Percentiles rank a stretch among this genome's conserved stretches.
These are phyloP conservation scores for Rhodinocichla rosea DNA, from an alignment of 2,113 vertebrate species.

Conservation along the genomic window DNA sequence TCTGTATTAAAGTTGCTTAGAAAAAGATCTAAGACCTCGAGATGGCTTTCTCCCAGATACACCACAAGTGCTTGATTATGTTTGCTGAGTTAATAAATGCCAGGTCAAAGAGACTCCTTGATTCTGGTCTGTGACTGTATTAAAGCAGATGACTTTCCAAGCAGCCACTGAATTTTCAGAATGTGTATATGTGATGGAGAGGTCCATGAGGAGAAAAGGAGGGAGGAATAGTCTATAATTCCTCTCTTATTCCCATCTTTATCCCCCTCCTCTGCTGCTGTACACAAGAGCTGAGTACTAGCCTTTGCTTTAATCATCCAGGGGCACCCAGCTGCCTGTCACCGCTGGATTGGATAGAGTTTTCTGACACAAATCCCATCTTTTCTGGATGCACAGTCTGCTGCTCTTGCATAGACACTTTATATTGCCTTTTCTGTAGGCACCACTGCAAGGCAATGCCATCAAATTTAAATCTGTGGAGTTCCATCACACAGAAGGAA, in stretches of 20 bases:
- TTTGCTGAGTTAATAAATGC: background rate
- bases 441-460: background rate
- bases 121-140: background rate
- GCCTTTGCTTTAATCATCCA: background rate
- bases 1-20: background rate
- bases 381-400: background rate
- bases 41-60: background rate
- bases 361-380: slow-evolving; percentile 1
- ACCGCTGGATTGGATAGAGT: background rate
- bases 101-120: background rate
- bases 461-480: background rate
- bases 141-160: background rate
- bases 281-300: background rate
- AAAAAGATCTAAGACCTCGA: background rate
- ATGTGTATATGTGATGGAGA: background rate
- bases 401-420: background rate
- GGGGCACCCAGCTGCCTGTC: background rate
- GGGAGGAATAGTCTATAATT: background rate
- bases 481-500: background rate
- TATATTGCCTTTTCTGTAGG: background rate
- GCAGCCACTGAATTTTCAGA: background rate
- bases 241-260: background rate
- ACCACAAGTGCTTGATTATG: background rate
- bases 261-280: background rate
- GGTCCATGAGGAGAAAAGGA: background rate